A percentile compares a stretch with the other conserved stretches of the same genome.
Conservation (phyloP, 2,113 vertebrate species). For the Zingel zingel region DNA sequence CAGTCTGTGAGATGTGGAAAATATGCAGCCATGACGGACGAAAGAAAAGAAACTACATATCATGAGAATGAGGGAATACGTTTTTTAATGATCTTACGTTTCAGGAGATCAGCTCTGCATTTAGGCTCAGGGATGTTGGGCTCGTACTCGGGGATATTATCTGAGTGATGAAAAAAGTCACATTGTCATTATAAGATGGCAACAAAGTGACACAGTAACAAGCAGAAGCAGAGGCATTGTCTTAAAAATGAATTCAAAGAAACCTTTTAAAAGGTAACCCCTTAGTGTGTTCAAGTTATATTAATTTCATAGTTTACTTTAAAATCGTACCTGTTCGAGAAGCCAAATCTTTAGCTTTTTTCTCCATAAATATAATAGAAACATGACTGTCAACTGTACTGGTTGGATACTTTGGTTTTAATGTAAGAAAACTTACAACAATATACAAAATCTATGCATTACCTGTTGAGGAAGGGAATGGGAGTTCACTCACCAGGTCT, state of each 20-base stretch:
- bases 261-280: background rate
- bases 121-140: conserved; percentile 72
- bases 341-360: conserved; percentile 7
- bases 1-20: conserved; percentile 56
- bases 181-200: background rate
- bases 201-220: background rate
- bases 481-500: conserved; percentile 43
- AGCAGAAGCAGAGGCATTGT: background rate
- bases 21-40: background rate
- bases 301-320: background rate
- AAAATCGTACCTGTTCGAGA: conserved; percentile 24
- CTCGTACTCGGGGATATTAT: conserved; percentile 59
- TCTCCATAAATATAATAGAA: conserved; percentile 28
- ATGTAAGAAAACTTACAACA: background rate
- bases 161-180: conserved; percentile 23
- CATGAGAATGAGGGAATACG: background rate
- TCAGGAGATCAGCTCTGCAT: conserved; percentile 69
- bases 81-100: conserved; percentile 51
- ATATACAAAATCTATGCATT: background rate
- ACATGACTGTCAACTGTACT: background rate
- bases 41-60: too few species aligned
- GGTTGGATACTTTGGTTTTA: background rate
- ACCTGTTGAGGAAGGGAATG: background rate
- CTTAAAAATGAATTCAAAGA: background rate
- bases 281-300: background rate